These are phyloP conservation scores for Brachypodius melanocephalos DNA, from an alignment of 2,113 vertebrate genomes.

Conservation along the genomic window DNA sequence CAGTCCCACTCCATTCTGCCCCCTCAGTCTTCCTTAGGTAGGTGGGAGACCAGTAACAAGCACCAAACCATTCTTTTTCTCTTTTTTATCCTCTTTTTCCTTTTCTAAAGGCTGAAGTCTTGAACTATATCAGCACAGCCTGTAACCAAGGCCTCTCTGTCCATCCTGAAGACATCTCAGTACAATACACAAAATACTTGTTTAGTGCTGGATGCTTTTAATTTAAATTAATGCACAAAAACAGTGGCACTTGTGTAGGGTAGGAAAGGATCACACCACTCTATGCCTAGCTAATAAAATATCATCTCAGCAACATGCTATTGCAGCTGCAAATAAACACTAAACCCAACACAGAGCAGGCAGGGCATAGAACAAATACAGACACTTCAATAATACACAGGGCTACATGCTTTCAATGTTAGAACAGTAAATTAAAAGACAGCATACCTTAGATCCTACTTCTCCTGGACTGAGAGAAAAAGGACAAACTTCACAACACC, in stretches of 20 bases:
- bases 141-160: conserved; percentile 10
- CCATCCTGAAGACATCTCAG: conserved; percentile 21
- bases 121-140: background rate
- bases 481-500: background rate
- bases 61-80: background rate
- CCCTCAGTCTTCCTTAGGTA: background rate
- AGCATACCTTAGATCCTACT: background rate
- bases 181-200: conserved; percentile 49
- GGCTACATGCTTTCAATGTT: background rate
- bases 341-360: background rate
- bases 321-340: background rate
- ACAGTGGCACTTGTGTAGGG: conserved; percentile 40
- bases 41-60: background rate
- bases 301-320: background rate
- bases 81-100: background rate
- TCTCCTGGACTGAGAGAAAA: background rate
- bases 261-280: background rate
- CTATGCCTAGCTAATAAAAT: background rate
- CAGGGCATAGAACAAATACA: background rate
- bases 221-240: conserved; percentile 10
- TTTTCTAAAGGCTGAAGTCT: background rate
- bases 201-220: background rate
- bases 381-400: background rate
- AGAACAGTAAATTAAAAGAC: background rate
- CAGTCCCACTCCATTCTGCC: background rate